Percentiles rank a stretch among this genome's conserved stretches.
These are phyloP conservation scores for Xylota sylvarum DNA, from an alignment of 2,888 invertebrate genomes.

Conservation along the genomic window DNA sequence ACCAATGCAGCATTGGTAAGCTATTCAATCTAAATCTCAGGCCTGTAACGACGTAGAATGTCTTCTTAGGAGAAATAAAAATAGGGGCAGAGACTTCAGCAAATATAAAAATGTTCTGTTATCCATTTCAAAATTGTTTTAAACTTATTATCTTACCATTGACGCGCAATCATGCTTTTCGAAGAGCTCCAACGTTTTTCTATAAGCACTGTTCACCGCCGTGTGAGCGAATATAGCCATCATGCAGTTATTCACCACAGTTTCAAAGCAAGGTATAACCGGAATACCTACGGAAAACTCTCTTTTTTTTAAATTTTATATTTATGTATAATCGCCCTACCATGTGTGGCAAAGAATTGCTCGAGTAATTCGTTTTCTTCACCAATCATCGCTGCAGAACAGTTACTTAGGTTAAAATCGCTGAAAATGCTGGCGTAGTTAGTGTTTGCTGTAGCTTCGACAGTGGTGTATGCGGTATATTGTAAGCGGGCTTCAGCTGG, in stretches of 20 bases:
- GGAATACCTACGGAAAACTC: slow-evolving; percentile 47
- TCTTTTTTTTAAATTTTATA: not conserved
- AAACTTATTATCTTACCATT: slow-evolving; percentile 52
- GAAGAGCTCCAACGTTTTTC: slow-evolving; percentile 56
- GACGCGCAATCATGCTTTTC: slow-evolving; percentile 65
- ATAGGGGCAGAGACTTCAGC: too few species aligned
- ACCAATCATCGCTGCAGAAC: slow-evolving; percentile 53
- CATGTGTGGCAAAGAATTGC: slow-evolving; percentile 53
- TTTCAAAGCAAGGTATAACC: slow-evolving; percentile 62
- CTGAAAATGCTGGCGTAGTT: slow-evolving; percentile 43
- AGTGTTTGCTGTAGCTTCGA: slow-evolving; percentile 34
- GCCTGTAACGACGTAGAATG: too few species aligned
- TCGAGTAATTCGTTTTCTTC: slow-evolving; percentile 64
- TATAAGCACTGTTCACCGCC: slow-evolving; percentile 46
- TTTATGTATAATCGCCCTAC: slow-evolving; percentile 16
- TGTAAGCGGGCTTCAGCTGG: slow-evolving; percentile 55
- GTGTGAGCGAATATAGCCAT: slow-evolving; percentile 48
- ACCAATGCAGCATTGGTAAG: too few species aligned
- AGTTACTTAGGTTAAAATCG: slow-evolving; percentile 72
- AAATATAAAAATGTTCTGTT: too few species aligned
- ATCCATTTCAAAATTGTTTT: too few species aligned
- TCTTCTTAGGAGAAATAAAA: too few species aligned
- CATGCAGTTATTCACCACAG: slow-evolving; percentile 66
- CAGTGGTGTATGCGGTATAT: slow-evolving; percentile 58
- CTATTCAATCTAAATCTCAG: too few species aligned